phyloP scores from a whole-genome alignment of 2,797 vertebrate genomes.

The Typhlichthys eigenmanni region DNA sequence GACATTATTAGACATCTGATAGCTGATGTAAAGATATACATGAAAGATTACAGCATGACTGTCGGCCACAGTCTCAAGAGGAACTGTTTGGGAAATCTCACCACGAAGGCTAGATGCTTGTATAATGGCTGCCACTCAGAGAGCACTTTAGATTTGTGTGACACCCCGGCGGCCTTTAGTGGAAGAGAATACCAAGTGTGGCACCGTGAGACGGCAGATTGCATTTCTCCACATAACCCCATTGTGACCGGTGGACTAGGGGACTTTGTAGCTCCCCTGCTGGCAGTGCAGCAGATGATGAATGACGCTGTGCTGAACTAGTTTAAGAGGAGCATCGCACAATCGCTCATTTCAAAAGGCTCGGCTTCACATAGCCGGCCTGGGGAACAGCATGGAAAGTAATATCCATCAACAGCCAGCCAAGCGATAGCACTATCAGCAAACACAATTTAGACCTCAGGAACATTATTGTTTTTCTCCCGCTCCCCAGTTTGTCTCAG shows the following conservation, averaged over 20 bases:
- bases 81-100: constrained; percentile 20
- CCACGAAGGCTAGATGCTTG: constrained; percentile 21
- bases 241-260: constrained; percentile 61
- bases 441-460: constrained; percentile 75
- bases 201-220: constrained; percentile 47
- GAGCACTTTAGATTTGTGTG: constrained; percentile 16
- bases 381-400: constrained; percentile 66
- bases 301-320: constrained; percentile 71
- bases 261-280: constrained; percentile 47
- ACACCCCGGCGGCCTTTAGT: constrained; percentile 28
- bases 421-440: constrained; percentile 73
- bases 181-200: constrained; percentile 23
- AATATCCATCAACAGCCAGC: constrained; percentile 79
- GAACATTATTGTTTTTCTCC: constrained; percentile 70
- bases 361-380: constrained; percentile 60
- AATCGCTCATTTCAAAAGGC: constrained; percentile 73
- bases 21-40: too few relatives aligned
- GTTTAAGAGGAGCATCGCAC: constrained; percentile 73
- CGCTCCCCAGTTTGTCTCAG: constrained; percentile 48
- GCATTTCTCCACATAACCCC: constrained; percentile 50
- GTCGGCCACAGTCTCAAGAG: constrained; percentile 20
- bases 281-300: constrained; percentile 65
- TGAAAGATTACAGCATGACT: not conserved
- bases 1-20: too few relatives aligned
- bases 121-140: constrained; percentile 28